phyloP scores from a whole-genome alignment of 2,113 vertebrate species.

The Paraplagusia blochii region DNA sequence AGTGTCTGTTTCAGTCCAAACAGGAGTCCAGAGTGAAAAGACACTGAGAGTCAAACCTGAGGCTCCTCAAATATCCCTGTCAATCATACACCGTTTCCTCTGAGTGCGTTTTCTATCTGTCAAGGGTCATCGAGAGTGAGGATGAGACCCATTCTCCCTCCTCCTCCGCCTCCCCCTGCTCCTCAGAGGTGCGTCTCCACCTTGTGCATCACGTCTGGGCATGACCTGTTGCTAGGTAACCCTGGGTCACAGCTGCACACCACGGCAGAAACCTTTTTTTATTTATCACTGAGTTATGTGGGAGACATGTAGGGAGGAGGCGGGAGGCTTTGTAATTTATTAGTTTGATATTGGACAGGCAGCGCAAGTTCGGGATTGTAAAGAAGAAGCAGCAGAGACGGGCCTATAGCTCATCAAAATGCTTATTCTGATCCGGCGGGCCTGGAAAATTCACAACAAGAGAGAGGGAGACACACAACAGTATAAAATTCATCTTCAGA shows the following conservation, averaged over 20 bases:
- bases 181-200: constrained; percentile 77
- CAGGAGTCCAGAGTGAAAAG: constrained; percentile 30
- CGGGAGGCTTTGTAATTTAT: constrained; percentile 78
- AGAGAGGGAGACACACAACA: constrained; percentile 49
- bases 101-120: constrained; percentile 80
- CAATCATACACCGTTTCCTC: constrained; percentile 76
- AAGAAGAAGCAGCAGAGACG: constrained; percentile 53
- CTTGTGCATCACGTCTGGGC: constrained; percentile 80
- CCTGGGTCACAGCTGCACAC: constrained; percentile 83
- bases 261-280: constrained; percentile 73
- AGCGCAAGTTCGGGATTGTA: constrained; percentile 77
- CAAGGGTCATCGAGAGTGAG: constrained; percentile 77
- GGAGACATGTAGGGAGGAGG: constrained; percentile 51
- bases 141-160: constrained; percentile 63
- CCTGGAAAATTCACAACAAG: constrained; percentile 65
- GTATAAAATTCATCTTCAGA: constrained; percentile 72
- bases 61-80: constrained; percentile 73
- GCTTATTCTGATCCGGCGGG: constrained; percentile 64
- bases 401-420: constrained; percentile 74
- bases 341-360: constrained; percentile 80
- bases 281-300: constrained; percentile 81
- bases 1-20: no score
- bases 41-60: constrained; percentile 45
- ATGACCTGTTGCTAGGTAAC: constrained; percentile 86
- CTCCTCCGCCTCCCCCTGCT: constrained; percentile 36